Evolutionary conservation across 2,113 vertebrate genomes (phyloP).

Genomic region (Martes martes): DNA sequence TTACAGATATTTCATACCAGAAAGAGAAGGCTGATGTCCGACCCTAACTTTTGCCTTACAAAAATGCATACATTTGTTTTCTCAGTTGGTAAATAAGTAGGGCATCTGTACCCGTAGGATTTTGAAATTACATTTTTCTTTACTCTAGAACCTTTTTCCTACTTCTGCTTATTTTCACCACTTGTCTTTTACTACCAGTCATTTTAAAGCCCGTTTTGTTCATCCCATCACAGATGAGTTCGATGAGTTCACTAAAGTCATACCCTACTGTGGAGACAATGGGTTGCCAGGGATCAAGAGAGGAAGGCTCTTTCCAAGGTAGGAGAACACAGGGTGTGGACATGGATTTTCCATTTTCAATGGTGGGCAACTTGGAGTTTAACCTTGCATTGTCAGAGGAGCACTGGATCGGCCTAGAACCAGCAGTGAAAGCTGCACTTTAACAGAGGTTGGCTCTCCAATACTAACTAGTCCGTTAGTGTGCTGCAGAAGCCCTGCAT

Average conservation of each 20-base stretch:
- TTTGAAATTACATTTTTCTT: background rate
- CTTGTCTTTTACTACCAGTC: background rate
- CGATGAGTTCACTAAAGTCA: background rate
- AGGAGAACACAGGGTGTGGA: background rate
- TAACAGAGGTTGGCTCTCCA: background rate
- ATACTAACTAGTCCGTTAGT: background rate
- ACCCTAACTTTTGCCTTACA: background rate
- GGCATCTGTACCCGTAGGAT: background rate
- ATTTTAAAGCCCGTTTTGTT: background rate
- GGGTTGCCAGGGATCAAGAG: accelerated
- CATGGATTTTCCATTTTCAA: background rate
- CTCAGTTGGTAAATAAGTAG: background rate
- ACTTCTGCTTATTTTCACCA: background rate
- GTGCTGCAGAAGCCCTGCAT: background rate
- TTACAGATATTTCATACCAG: background rate
- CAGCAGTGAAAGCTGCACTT: accelerated
- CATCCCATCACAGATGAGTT: background rate
- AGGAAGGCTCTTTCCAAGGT: background rate
- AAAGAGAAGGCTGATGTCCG: background rate
- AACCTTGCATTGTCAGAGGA: background rate
- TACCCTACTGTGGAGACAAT: background rate
- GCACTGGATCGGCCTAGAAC: background rate
- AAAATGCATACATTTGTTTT: background rate
- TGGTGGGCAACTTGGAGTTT: background rate
- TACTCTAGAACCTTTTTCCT: background rate